Conservation (phyloP, 2,113 vertebrate genomes). For the Rhinoptilus africanus region DNA sequence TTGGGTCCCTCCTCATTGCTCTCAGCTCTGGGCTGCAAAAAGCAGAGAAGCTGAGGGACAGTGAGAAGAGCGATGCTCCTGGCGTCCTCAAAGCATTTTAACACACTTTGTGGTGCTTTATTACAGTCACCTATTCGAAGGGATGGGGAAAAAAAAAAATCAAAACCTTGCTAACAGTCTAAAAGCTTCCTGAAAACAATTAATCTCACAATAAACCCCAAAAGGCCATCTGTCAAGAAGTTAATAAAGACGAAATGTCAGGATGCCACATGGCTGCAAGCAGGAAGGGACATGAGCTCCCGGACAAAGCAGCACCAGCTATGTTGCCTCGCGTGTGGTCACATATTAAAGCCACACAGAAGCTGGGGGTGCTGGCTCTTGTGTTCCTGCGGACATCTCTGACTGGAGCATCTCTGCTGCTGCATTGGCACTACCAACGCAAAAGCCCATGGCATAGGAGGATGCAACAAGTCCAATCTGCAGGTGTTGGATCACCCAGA, state of each 20-base stretch:
- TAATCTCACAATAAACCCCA: background rate
- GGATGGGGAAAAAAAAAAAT: background rate
- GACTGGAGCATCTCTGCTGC: background rate
- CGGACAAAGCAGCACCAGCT: background rate
- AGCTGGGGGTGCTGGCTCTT: background rate
- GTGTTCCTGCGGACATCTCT: background rate
- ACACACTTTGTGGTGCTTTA: background rate
- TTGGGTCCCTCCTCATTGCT: background rate
- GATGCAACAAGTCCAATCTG: background rate
- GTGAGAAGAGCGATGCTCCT: background rate
- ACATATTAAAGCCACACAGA: background rate
- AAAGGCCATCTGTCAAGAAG: slow-evolving; percentile 8
- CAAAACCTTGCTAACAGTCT: background rate
- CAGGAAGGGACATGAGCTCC: background rate
- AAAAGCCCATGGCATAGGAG: background rate
- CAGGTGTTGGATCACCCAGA: background rate
- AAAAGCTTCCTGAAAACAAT: slow-evolving; percentile 35
- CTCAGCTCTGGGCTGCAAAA: background rate
- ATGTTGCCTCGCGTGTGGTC: background rate
- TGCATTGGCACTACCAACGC: accelerated
- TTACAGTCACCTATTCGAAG: background rate
- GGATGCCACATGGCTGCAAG: slow-evolving; percentile 8
- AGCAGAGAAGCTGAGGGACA: background rate
- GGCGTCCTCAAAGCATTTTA: background rate
- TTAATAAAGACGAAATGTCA: slow-evolving; percentile 42